Evolutionary conservation across 2,113 vertebrate species (phyloP).

Genomic region (Paraplagusia blochii): DNA sequence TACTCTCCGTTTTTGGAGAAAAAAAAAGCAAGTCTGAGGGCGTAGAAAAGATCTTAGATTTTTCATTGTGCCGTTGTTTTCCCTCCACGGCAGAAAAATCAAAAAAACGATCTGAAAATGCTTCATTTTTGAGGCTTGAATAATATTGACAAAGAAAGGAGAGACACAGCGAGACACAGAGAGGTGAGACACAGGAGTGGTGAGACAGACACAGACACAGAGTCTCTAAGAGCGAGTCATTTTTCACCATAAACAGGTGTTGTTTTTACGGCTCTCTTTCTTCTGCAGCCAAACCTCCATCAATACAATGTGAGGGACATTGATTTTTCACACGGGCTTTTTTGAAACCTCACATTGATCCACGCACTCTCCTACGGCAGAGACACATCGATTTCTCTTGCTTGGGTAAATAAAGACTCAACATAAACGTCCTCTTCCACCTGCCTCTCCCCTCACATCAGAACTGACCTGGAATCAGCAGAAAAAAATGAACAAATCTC

Average conservation of each 20-base stretch:
- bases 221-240: conserved; percentile 16
- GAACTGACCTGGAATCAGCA: conserved; percentile 40
- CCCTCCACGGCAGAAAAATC: no score
- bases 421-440: conserved; percentile 25
- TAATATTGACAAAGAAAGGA: no score
- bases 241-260: conserved; percentile 62
- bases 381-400: conserved; percentile 66
- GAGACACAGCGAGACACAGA: conserved; percentile 21
- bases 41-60: no score
- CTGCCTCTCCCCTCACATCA: conserved; percentile 32
- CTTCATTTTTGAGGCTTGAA: no score
- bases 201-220: conserved; percentile 17
- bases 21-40: no score
- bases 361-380: conserved; percentile 65
- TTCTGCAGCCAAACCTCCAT: conserved; percentile 67
- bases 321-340: conserved; percentile 71
- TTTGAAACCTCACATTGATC: conserved; percentile 75
- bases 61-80: no score
- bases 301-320: conserved; percentile 70
- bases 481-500: conserved; percentile 40
- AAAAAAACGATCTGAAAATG: no score
- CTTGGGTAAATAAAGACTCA: conserved; percentile 74
- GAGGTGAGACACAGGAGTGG: conserved; percentile 29
- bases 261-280: conserved; percentile 61
- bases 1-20: no score